Conservation (phyloP, 2,888 invertebrate genomes). For the Tanypteryx hageni region DNA sequence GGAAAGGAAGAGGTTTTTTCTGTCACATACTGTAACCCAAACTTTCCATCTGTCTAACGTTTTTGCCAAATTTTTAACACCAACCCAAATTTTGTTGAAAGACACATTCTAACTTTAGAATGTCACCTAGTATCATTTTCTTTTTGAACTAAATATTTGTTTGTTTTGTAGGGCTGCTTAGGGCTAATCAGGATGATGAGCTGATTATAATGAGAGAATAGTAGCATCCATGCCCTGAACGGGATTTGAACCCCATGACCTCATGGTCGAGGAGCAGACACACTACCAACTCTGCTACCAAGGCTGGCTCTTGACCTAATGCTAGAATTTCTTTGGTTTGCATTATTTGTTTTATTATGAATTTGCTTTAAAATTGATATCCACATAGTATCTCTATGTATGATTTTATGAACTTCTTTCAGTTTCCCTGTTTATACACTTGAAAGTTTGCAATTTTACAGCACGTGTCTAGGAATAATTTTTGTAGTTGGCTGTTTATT, state of each 20-base stretch:
- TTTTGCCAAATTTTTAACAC: neutral
- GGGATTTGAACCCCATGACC: slow-evolving; percentile 12
- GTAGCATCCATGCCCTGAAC: neutral
- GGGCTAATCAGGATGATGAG: slow-evolving; percentile 43
- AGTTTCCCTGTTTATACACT: neutral
- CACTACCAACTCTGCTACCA: neutral
- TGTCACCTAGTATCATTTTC: slow-evolving; percentile 20
- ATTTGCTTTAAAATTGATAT: slow-evolving; percentile 29
- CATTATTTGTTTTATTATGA: slow-evolving; percentile 32
- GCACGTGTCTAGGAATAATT: neutral
- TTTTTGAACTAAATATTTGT: slow-evolving; percentile 67
- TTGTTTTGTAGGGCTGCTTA: slow-evolving; percentile 43
- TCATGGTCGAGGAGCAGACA: slow-evolving; percentile 6
- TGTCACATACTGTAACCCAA: neutral
- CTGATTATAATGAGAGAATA: slow-evolving; percentile 48
- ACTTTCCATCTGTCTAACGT: neutral
- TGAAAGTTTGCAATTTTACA: neutral
- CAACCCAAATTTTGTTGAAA: neutral
- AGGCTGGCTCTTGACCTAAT: slow-evolving; percentile 44
- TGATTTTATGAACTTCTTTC: neutral
- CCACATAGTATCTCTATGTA: neutral
- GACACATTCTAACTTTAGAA: slow-evolving; percentile 19
- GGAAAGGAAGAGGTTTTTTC: neutral
- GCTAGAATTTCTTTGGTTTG: slow-evolving; percentile 24
- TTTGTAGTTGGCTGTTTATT: neutral